These are phyloP conservation scores for Chrysocyon brachyurus DNA, from an alignment of 2,797 vertebrate species.

Conservation along the genomic window DNA sequence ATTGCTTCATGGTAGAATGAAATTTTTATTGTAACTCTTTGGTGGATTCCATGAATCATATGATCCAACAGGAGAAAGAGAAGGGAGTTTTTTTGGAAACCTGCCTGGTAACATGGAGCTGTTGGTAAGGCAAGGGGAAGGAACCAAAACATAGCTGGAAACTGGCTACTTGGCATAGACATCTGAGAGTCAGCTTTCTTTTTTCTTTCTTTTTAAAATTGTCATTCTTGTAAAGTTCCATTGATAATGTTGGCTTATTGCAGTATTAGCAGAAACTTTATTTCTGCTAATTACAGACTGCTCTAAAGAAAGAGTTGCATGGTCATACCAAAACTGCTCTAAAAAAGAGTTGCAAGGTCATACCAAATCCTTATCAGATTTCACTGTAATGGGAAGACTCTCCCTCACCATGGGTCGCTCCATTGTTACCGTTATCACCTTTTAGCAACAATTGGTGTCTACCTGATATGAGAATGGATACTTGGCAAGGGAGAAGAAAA, in stretches of 20 bases:
- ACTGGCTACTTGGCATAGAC: neutral
- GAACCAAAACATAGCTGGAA: neutral
- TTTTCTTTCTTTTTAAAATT: neutral
- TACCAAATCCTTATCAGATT: neutral
- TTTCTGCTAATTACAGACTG: neutral
- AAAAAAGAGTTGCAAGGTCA: neutral
- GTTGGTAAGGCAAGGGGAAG: neutral
- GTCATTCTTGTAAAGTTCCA: neutral
- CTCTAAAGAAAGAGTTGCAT: neutral
- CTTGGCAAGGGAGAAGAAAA: neutral
- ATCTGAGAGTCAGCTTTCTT: neutral
- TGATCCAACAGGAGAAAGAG: neutral
- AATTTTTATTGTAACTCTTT: neutral
- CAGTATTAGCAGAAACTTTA: neutral
- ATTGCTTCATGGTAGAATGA: neutral
- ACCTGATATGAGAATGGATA: neutral
- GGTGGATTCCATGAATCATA: neutral
- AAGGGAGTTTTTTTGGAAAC: neutral
- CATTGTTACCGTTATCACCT: neutral
- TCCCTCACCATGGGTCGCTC: neutral
- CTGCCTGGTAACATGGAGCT: neutral
- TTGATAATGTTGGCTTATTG: neutral
- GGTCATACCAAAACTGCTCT: neutral
- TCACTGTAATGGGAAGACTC: neutral
- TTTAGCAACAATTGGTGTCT: neutral